Base-by-base conservation (phyloP, 2,113 vertebrate genomes). In the Merops nubicus region DNA sequence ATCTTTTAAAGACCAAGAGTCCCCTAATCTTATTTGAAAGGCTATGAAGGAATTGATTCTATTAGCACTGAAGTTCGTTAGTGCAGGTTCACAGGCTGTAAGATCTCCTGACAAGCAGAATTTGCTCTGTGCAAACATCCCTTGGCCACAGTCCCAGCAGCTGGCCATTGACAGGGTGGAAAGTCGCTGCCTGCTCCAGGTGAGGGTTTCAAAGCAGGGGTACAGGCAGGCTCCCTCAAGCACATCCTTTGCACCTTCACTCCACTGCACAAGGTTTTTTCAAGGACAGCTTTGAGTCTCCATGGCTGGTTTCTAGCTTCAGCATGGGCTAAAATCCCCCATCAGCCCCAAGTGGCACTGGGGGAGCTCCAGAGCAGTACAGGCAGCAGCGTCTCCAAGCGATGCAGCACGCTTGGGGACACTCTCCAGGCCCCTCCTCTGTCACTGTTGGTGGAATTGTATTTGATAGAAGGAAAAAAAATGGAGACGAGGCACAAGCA, bases 401-500 rank as follows among this genome's bases (percentile, higher is more conserved):
- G 0, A 69, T 0, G 11, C 72, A 64, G 59, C 54, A 57, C 70
- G 2, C 7, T 0, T 0, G 2, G 31, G 43, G 34, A 84, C 54
- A 31, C 2, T 85, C 76, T 77, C 91, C 14, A 18, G 18, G 86
- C 42, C 56, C 12, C 38, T 96, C 59, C 91, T 91, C 75, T 93
- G 76, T 95, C 89, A 69, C 86, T 67, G 91, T 54, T 3, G 1
- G 60, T 47, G 60, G 34, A 97, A 96, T 64, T 87, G 89, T 59
- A 94, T 96, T 94, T 89, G 95, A 95, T 78, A 78, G 84, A 81
- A 47, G 40, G 60, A 26, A 78, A 88, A 78, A 93, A 96, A 93
- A 95, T 60, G 51, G 94, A 96, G 93, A 93, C 80, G 40, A 95
- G 91, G 94, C 94, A 94, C 64, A 87, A 89, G 96, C 91, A 96